Evolutionary conservation across 1,140 invertebrate genomes (phyloP).

Genomic region (Calephelis nemesis): DNA sequence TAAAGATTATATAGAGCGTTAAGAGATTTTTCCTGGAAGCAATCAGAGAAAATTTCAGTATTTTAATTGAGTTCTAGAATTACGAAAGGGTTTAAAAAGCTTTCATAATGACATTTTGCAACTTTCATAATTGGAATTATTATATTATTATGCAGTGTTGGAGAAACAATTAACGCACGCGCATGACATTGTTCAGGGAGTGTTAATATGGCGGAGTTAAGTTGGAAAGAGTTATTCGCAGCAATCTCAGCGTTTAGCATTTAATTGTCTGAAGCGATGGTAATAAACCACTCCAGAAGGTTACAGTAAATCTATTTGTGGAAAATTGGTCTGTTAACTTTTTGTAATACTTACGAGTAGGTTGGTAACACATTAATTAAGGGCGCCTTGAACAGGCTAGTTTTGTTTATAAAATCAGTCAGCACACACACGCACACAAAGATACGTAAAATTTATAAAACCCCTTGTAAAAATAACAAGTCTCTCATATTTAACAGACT

Average conservation of each 20-base stretch:
- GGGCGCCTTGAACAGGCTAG: too few species aligned
- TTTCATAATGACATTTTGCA: not conserved
- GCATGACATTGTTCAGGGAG: conserved; percentile 5
- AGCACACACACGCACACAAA: too few species aligned
- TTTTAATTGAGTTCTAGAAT: too few species aligned
- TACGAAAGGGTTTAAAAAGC: not conserved
- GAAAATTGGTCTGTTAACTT: conserved; percentile 1
- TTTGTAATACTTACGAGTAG: not conserved
- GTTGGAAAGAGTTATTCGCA: conserved; percentile 13
- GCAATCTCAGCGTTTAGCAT: not conserved
- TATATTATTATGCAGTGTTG: conserved; percentile 18
- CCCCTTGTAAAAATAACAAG: too few species aligned
- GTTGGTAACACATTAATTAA: not conserved
- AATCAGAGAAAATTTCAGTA: too few species aligned
- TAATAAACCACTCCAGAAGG: not conserved
- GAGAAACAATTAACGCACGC: not conserved
- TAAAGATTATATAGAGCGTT: too few species aligned
- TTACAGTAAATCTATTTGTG: conserved; percentile 4
- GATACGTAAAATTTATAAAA: too few species aligned
- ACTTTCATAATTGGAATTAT: conserved; percentile 15
- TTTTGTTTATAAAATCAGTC: too few species aligned
- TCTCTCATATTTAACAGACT: too few species aligned
- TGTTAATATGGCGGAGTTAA: conserved; percentile 10
- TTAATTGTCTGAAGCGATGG: conserved; percentile 4
- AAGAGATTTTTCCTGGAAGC: too few species aligned